A percentile compares a stretch with the other conserved stretches of the same genome.
Evolutionary conservation across 2,113 vertebrate species (phyloP).

Genomic region (Carassius carassius): DNA sequence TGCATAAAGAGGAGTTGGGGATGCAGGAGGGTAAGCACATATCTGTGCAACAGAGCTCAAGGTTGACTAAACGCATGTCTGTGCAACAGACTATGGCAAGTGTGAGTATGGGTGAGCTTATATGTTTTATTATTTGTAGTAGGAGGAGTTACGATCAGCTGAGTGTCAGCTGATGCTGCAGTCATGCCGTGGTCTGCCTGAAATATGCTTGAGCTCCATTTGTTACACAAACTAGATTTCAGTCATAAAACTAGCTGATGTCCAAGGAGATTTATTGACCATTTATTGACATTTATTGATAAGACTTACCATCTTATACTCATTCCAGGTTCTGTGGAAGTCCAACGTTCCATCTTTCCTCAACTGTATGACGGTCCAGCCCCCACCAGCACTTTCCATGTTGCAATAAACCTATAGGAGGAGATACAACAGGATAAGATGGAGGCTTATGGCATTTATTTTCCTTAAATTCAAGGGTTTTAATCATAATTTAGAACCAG

Average conservation of each 20-base stretch:
- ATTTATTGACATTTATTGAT: not conserved
- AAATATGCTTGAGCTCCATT: no score
- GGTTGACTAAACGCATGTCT: no score
- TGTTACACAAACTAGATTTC: not conserved
- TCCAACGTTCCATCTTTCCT: slow-evolving; percentile 83
- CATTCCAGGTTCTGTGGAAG: slow-evolving; percentile 86
- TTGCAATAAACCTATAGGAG: slow-evolving; percentile 83
- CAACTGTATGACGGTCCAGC: slow-evolving; percentile 85
- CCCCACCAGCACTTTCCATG: slow-evolving; percentile 83
- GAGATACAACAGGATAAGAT: not conserved
- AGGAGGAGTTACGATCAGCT: no score
- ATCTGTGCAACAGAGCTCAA: no score
- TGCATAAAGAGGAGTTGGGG: no score
- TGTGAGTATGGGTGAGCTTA: no score
- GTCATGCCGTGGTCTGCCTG: no score
- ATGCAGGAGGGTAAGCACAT: no score
- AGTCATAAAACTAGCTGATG: not conserved
- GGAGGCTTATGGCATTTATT: not conserved
- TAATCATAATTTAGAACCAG: not conserved
- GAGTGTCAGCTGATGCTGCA: no score
- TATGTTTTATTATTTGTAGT: no score
- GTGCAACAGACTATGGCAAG: no score
- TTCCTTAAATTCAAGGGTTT: not conserved
- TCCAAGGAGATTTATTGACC: not conserved
- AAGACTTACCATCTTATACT: slow-evolving; percentile 84